phyloP scores from a whole-genome alignment of 1,140 invertebrate species.

The Venustaconcha ellipsiformis region DNA sequence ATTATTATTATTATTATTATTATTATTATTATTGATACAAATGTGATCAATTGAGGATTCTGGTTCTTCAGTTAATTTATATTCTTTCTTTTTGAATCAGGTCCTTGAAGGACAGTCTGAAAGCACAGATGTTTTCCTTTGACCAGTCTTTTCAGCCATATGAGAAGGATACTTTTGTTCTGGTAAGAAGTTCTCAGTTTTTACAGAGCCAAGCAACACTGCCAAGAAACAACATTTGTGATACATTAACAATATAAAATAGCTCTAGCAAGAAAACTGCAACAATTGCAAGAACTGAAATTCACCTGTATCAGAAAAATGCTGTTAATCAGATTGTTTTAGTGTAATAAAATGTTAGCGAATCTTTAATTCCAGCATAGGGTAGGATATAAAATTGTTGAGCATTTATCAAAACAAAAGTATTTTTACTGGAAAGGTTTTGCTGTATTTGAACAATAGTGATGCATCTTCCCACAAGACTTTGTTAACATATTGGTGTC shows the following conservation, averaged over 20 bases:
- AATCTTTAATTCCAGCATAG: too few species aligned
- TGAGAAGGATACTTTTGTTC: conserved; percentile 62
- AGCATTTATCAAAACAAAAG: too few species aligned
- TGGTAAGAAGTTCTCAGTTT: conserved; percentile 40
- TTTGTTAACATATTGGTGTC: too few species aligned
- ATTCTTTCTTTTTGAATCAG: conserved; percentile 37
- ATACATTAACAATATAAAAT: neutral
- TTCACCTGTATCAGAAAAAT: conserved; percentile 3
- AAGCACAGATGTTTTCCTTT: conserved; percentile 61
- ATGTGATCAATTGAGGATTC: neutral
- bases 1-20: neutral
- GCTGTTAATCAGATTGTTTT: too few species aligned
- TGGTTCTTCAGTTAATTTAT: neutral
- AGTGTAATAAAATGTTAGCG: too few species aligned
- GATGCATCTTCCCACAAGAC: too few species aligned
- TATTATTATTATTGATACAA: neutral
- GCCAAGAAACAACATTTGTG: neutral
- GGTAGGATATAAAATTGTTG: too few species aligned
- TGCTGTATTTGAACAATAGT: too few species aligned
- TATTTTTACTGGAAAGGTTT: too few species aligned
- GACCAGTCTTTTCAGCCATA: conserved; percentile 65
- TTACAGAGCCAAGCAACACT: neutral
- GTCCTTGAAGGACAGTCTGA: conserved; percentile 61
- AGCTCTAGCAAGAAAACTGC: neutral
- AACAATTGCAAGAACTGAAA: neutral